Evolutionary conservation across 1,140 invertebrate species (phyloP).

Genomic region (Eupeodes corollae): DNA sequence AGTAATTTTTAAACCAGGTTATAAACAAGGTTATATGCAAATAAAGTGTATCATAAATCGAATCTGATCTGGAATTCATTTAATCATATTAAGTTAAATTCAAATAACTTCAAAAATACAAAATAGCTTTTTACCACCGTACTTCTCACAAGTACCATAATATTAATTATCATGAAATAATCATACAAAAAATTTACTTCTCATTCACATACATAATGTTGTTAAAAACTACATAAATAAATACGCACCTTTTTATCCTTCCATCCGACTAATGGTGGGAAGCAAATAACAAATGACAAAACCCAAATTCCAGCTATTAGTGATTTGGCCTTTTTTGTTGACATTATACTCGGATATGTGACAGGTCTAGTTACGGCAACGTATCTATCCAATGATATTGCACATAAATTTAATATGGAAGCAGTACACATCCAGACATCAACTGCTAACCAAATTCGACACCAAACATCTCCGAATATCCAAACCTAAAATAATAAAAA

Average conservation of each 20-base stretch:
- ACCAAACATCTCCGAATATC: conserved; percentile 88
- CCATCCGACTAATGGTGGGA: conserved; percentile 91
- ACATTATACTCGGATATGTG: conserved; percentile 88
- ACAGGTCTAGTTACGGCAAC: conserved; percentile 89
- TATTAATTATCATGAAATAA: too few relatives aligned
- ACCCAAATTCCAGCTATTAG: conserved; percentile 88
- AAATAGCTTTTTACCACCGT: too few relatives aligned
- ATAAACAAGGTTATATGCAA: too few relatives aligned
- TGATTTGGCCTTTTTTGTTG: conserved; percentile 71
- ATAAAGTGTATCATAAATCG: too few relatives aligned
- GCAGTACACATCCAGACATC: conserved; percentile 96
- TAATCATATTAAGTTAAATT: too few relatives aligned
- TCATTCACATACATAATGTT: neutral
- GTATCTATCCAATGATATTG: conserved; percentile 87
- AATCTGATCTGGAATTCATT: too few relatives aligned
- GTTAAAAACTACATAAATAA: too few relatives aligned
- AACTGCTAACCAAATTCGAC: conserved; percentile 82
- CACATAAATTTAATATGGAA: conserved; percentile 85
- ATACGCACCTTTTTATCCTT: conserved; percentile 61
- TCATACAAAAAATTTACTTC: too few relatives aligned
- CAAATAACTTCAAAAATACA: too few relatives aligned
- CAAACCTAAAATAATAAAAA: conserved; percentile 55
- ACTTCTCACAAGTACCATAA: too few relatives aligned
- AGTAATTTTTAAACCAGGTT: too few relatives aligned
- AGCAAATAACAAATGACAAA: conserved; percentile 90